Evolutionary conservation across 2,888 invertebrate genomes (phyloP).

Genomic region (Nyleta sp.): DNA sequence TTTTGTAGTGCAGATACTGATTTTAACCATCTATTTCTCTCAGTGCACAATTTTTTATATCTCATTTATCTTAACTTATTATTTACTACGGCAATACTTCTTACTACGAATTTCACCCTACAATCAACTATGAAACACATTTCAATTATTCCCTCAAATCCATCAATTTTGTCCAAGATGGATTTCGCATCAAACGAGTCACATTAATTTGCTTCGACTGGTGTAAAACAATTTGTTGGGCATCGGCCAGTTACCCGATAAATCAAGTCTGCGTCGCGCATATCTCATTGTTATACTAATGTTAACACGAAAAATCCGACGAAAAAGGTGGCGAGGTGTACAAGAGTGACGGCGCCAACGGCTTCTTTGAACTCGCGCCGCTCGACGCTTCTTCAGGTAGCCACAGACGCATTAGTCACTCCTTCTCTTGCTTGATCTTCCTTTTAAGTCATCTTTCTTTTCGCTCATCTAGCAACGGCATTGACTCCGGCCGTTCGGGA

Average conservation of each 20-base stretch:
- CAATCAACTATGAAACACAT: background rate
- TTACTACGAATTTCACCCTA: too few species aligned
- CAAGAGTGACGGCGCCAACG: constrained; percentile 79
- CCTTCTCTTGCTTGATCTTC: constrained; percentile 73
- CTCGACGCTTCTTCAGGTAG: constrained; percentile 81
- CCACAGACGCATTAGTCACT: constrained; percentile 82
- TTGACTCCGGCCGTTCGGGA: constrained; percentile 61
- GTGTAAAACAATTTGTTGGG: constrained; percentile 60
- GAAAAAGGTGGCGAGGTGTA: constrained; percentile 72
- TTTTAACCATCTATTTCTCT: too few species aligned
- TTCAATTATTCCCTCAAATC: too few species aligned
- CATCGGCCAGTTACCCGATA: constrained; percentile 33
- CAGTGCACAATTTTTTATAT: too few species aligned
- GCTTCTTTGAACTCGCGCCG: constrained; percentile 80
- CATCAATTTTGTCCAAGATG: constrained; percentile 9
- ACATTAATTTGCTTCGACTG: constrained; percentile 26
- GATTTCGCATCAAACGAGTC: constrained; percentile 1
- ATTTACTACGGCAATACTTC: too few species aligned
- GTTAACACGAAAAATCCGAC: constrained; percentile 62
- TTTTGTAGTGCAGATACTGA: too few species aligned
- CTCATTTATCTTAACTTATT: too few species aligned
- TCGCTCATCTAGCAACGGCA: constrained; percentile 64
- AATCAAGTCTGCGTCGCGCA: constrained; percentile 42
- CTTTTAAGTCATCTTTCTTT: constrained; percentile 67
- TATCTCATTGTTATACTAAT: constrained; percentile 56